phyloP scores from a whole-genome alignment of 2,113 vertebrate species.

The Siniperca knerii region DNA sequence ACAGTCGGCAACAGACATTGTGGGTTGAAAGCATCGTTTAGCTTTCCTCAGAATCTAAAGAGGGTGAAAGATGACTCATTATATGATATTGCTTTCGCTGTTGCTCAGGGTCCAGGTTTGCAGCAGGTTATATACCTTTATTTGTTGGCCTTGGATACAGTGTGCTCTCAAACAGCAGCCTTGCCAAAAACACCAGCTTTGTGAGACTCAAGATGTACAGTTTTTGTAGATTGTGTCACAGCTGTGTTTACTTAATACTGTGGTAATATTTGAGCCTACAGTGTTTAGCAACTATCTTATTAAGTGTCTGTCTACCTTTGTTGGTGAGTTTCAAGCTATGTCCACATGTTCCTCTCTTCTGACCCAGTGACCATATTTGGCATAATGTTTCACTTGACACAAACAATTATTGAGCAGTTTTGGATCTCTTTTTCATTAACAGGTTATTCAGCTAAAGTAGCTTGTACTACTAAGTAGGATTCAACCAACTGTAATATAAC shows the following conservation, averaged over 20 bases:
- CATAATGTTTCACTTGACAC: not conserved
- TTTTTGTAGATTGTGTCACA: not conserved
- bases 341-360: not conserved
- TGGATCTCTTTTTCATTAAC: constrained; percentile 5
- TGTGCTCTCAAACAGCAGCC: constrained; percentile 1
- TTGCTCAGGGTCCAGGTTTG: constrained; percentile 39
- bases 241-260: not conserved
- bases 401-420: not conserved
- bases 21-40: constrained; percentile 67
- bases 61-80: constrained; percentile 66
- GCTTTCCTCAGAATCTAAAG: constrained; percentile 56
- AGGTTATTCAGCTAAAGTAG: not conserved
- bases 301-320: not conserved
- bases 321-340: not conserved
- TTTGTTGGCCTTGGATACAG: constrained; percentile 26
- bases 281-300: not conserved
- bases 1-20: constrained; percentile 63
- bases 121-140: constrained; percentile 18
- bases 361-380: not conserved
- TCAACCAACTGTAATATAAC: constrained; percentile 1
- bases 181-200: not conserved
- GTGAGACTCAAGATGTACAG: not conserved
- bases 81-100: constrained; percentile 39
- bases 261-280: not conserved
- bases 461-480: not conserved